phyloP scores from a whole-genome alignment of 2,113 vertebrate genomes.

The Tylochromis polylepis region DNA sequence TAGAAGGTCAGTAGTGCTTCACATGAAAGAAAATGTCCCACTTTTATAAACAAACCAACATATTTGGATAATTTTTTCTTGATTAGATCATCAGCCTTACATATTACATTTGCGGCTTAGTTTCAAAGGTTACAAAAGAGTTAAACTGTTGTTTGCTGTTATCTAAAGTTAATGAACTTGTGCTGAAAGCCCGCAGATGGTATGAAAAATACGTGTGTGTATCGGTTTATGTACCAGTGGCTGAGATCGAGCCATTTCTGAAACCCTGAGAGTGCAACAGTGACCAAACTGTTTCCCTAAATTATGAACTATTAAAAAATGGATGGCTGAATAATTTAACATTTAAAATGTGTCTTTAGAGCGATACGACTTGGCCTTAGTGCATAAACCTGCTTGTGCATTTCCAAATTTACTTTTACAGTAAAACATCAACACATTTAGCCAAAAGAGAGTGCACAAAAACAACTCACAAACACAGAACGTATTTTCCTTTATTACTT shows the following conservation, averaged over 20 bases:
- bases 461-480: background rate
- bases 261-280: background rate
- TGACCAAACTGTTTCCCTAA: background rate
- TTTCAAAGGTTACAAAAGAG: background rate
- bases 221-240: background rate
- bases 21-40: background rate
- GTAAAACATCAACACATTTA: background rate
- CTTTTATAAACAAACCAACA: background rate
- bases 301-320: background rate
- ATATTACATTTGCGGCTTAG: background rate
- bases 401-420: background rate
- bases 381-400: background rate
- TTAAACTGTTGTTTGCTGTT: background rate
- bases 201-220: background rate
- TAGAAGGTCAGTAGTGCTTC: background rate
- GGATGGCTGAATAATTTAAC: background rate
- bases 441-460: background rate
- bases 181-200: background rate
- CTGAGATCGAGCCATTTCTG: background rate
- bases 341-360: constrained; percentile 4
- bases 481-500: constrained; percentile 3
- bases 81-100: background rate
- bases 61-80: background rate
- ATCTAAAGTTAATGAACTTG: background rate
- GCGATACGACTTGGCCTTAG: background rate